phyloP scores from a whole-genome alignment of 2,113 vertebrate genomes.

The Erinaceus europaeus region DNA sequence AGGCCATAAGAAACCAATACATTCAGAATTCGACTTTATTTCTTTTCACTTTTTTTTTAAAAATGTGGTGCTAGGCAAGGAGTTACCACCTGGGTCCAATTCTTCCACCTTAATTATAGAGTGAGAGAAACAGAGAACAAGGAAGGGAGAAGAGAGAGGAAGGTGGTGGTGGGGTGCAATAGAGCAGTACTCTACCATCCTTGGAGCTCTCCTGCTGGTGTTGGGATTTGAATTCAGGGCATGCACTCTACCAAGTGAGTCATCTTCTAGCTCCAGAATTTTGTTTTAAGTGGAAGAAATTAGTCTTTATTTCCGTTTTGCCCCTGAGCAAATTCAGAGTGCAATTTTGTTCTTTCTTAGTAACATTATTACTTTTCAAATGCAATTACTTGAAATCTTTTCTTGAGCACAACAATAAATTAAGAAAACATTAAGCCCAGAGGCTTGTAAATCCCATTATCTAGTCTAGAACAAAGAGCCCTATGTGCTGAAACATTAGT shows the following conservation, averaged over 20 bases:
- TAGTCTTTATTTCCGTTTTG: background rate
- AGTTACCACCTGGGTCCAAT: too few species aligned
- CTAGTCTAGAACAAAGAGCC: background rate
- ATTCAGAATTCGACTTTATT: background rate
- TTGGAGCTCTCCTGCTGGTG: too few species aligned
- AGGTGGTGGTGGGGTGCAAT: too few species aligned
- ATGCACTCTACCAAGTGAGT: too few species aligned
- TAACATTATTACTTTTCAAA: background rate
- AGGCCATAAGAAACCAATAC: background rate
- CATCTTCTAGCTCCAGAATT: too few species aligned
- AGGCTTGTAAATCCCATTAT: background rate
- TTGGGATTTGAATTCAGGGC: too few species aligned
- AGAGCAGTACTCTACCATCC: too few species aligned
- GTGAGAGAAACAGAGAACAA: too few species aligned
- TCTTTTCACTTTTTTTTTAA: too few species aligned
- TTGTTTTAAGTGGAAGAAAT: background rate
- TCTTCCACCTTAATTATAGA: too few species aligned
- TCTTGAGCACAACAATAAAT: background rate
- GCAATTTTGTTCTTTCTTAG: background rate
- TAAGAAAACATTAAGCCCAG: background rate
- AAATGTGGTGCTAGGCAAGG: too few species aligned
- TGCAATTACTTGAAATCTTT: background rate
- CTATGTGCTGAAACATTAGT: background rate
- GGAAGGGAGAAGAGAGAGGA: too few species aligned
- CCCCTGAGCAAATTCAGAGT: background rate